Evolutionary conservation across 2,888 invertebrate species (phyloP), one percentile per base, ranked within the genome.

Genomic region (Arctia plantaginis): DNA sequence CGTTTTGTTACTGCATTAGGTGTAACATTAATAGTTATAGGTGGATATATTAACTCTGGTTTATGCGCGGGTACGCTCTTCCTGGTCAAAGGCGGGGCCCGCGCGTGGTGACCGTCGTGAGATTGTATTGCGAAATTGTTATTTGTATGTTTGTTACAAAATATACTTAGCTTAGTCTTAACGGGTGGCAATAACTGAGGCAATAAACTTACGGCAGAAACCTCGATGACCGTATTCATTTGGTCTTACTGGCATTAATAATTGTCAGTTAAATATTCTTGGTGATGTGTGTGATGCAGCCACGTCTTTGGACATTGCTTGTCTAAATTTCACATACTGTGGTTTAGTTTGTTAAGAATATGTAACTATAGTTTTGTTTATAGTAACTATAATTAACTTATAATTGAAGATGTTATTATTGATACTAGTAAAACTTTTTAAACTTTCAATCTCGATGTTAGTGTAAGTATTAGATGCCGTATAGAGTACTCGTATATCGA

Each of bases 41-140:
- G 41, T 74, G 69, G 75, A 76, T 68, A 76, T 78, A 76, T 80
- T 76, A 70, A 66, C 44, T 59, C 55, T 35, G 66, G 66, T 74
- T 75, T 75, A 75, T 73, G 74, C 69, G 65, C 64, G 30, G 65
- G 64, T 20, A 62, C 67, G 62, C 30, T 44, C 67, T 72, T 62
- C 72, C 72, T 67, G 44, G 59, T 27, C 30, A 0, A 44, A 30
- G 30, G 33, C 35, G 51, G 20, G 23, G 23, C 33, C 30, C 7
- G 47, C 23, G 13, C 13, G 51, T 23, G 51, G 23, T n/a, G 47
- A 20, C 12, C 47, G 8, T 2, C 30, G 27, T 20, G 23, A 33
- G 20, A 59, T 13, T 27, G 27, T 59, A 18, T 59, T 59, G 3
- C 27, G 13, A 15, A 18, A 1, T 59, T 59, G 15, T 27, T 27